Base-by-base conservation (phyloP, 2,888 invertebrate species). In the Ectemnius continuus region DNA sequence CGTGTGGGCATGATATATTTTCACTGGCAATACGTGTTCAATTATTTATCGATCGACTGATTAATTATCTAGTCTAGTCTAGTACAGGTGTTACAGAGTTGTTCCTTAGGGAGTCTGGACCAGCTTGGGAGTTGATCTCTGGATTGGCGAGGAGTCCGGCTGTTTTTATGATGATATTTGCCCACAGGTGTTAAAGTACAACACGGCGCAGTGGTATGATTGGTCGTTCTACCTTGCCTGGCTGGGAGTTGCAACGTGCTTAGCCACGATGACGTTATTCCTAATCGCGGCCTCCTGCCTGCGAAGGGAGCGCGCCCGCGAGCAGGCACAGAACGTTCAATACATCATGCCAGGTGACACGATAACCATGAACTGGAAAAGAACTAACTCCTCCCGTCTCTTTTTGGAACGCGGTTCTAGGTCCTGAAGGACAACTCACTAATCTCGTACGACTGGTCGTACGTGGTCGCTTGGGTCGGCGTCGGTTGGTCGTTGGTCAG, bases 381-480 rank as follows among this genome's bases (percentile, higher is more conserved):
- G 87, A 87, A 88, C 88, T 75, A 70, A 72, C 70, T 73, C 73
- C 83, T 75, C 79, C 66, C 78, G 64, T 85, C 72, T 78, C 79
- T 84, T 83, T 82, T 86, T 83, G 81, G 80, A 70, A 82, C 66
- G 69, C 70, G 81, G 77, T 76, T 85, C 80, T 93, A 97, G 97
- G 95, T 96, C 92, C 94, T 97, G 91, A 95, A 95, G 92, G 96
- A 96, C 91, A 95, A 96, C 92, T 94, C 96, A 86, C 94, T 95
- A 93, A 94, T 96, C 90, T 94, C 94, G 93, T 98, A 98, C 93
- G 98, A 97, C 92, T 98, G 98, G 98, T 98, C 98, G 88, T 98
- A 98, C 94, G 96, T 97, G 93, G 95, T 97, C 91, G 97, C 98
- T 92, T 98, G 98, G 98, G 96, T 97, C 92, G 98, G 98, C 92